Conservation (phyloP, 2,797 vertebrate genomes). For the Coranthus polyacanthus region DNA sequence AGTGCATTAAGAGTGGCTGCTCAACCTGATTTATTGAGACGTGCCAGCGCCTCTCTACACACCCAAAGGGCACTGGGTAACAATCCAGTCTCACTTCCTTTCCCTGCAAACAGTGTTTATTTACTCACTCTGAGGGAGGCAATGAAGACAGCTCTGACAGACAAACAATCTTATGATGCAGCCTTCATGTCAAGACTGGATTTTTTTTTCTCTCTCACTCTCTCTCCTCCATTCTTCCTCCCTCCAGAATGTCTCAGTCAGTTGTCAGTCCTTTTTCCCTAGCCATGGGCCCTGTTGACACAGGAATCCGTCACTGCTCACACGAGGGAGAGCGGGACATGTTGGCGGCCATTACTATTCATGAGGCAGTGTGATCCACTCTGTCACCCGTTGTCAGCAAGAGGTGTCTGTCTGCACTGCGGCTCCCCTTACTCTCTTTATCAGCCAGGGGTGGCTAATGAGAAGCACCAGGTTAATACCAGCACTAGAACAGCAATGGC, state of each 20-base stretch:
- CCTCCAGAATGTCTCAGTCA: conserved; percentile 78
- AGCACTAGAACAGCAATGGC: conserved; percentile 78
- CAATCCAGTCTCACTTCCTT: conserved; percentile 74
- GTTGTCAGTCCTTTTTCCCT: conserved; percentile 75
- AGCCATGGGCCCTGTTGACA: conserved; percentile 81
- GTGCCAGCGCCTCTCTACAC: conserved; percentile 46
- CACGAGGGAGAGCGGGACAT: conserved; percentile 72
- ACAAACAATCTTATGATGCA: conserved; percentile 81
- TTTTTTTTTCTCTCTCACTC: conserved; percentile 33
- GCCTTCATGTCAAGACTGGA: conserved; percentile 75
- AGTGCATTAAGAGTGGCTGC: conserved; percentile 77
- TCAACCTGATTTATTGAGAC: conserved; percentile 79
- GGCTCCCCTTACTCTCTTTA: conserved; percentile 79
- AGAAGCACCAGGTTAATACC: conserved; percentile 85
- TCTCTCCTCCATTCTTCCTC: conserved; percentile 40
- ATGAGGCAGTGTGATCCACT: conserved; percentile 82
- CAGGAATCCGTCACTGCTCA: conserved; percentile 81
- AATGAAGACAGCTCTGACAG: conserved; percentile 73
- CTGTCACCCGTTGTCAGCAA: conserved; percentile 81
- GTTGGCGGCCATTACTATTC: conserved; percentile 84
- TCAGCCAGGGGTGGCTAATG: conserved; percentile 85
- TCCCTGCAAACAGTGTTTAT: conserved; percentile 77
- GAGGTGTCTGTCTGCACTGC: conserved; percentile 79
- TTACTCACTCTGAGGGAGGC: conserved; percentile 76
- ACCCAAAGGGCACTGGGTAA: conserved; percentile 73